Evolutionary conservation across 2,797 vertebrate genomes (phyloP), one percentile per base, ranked within the genome.

Genomic region (Notolepis coatsorum): DNA sequence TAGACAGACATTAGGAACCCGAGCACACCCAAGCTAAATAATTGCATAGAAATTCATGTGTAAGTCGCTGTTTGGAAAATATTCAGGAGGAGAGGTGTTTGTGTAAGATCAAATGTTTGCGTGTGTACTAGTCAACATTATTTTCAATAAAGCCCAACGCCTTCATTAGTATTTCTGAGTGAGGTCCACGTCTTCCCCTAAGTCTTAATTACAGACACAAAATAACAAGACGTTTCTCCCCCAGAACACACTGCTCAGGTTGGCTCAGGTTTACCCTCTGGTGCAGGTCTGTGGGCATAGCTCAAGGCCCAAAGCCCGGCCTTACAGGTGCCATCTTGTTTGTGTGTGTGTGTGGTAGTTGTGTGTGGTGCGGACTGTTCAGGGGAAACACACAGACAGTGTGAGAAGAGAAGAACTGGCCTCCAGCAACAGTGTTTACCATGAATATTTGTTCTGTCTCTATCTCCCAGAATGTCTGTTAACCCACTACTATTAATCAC

Each of bases 401-500:
- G 42, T 62, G 66, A 71, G 64, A 61, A 48, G 5, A 55, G 21
- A 61, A 31, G 41, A 64, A 62, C 46, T 23, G 10, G 42, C 55
- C 48, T 23, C 24, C 52, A 49, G 39, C 39, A 72, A 8, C 61
- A 61, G 68, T 51, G 23, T 58, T 51, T 55, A 21, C 63, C 41
- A 52, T 68, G 60, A n/a, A 30, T 78, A 68, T 82, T 79, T 85
- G 81, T 81, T n/a, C n/a, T n/a, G 71, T 58, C 84, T 80, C 76
- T 68, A 49, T 79, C 64, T 31, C 60, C 65, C 81, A n/a, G n/a
- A 78, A 81, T 80, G 79, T 87, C 81, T 84, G 81, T 73, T 79
- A 65, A 68, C 30, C 41, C 38, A 12, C 24, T 52, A 53, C 86
- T 89, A 88, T 89, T 90, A 89, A 90, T 89, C 83, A 78, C 47